Conservation (phyloP, 2,113 vertebrate genomes). For the Xerus inauris region DNA sequence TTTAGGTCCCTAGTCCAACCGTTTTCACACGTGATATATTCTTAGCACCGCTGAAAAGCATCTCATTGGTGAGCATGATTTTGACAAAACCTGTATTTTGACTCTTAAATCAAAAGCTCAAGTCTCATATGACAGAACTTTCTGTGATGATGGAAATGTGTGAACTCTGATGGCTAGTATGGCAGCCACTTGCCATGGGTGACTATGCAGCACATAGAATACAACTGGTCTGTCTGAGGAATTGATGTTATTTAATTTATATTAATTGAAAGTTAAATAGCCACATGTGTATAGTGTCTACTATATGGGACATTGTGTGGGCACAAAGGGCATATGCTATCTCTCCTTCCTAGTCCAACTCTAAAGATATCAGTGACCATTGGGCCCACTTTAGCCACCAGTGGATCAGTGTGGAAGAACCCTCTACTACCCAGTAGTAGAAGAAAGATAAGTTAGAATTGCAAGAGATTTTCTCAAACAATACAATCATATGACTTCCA, state of each 20-base stretch:
- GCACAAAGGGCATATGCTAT: background rate
- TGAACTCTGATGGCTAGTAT: background rate
- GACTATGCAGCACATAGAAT: background rate
- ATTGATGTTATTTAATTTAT: background rate
- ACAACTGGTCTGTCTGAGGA: background rate
- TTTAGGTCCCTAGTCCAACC: fast-evolving
- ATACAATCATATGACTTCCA: background rate
- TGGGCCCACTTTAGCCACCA: background rate
- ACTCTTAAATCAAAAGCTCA: background rate
- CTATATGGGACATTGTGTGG: fast-evolving
- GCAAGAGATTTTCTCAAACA: background rate
- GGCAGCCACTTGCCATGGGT: background rate
- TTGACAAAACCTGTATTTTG: background rate
- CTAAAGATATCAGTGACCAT: background rate
- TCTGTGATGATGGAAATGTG: background rate
- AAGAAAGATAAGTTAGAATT: background rate
- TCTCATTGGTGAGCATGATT: background rate
- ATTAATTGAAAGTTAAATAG: background rate
- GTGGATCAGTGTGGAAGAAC: background rate
- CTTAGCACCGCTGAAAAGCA: background rate
- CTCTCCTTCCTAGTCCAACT: background rate
- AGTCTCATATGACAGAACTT: background rate
- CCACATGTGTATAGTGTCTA: fast-evolving
- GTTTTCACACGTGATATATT: background rate
- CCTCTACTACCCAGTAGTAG: background rate